Base-by-base conservation (phyloP, 2,888 invertebrate species). In the Ptychoptera contaminata region DNA sequence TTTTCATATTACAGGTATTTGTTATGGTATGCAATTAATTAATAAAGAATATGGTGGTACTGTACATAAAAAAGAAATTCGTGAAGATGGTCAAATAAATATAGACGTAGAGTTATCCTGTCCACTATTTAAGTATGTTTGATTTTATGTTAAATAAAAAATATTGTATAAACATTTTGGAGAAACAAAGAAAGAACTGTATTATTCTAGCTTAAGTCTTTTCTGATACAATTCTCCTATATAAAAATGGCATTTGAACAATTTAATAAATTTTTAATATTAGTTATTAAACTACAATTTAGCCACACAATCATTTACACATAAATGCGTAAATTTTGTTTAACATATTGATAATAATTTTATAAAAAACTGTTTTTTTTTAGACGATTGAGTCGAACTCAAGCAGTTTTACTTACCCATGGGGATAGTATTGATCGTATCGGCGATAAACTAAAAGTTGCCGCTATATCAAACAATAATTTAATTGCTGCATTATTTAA, bases 1-100 rank as follows among this genome's bases (percentile, higher is more conserved):
- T 35, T 8, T 42, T 49, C n/a, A n/a, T n/a, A n/a, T 57, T 51
- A 48, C 71, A 71, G 97, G 97, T 55, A 98, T 98, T 60, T 98
- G 98, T 69, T 98, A 98, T 71, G 98, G 98, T 38, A 91, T 98
- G 87, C 97, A 98, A 73, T 83, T 98, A 82, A 75, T 98, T 71
- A 97, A 97, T 67, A 96, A 94, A 67, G 91, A 93, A 67, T 93
- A 92, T 59, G 92, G 91, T 1, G 98, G 98, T 2, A 82, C 83
- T 2, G 91, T 98, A 34, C 70, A 81, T 40, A 76, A 83, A 54
- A 91, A 90, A 61, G 85, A 85, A 47, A 75, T 79, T 2, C 73
- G 97, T 50, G 97, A 97, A 67, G 94, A 97, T 68, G 94, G 96
- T 23, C 92, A 94, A 67, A 90, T 82, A 58, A 75, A 75, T 49